Percentiles rank a stretch among this genome's conserved stretches.
phyloP scores from a whole-genome alignment of 92 coral and sea anemone genomes.

The Anthopleura xanthogrammica region DNA sequence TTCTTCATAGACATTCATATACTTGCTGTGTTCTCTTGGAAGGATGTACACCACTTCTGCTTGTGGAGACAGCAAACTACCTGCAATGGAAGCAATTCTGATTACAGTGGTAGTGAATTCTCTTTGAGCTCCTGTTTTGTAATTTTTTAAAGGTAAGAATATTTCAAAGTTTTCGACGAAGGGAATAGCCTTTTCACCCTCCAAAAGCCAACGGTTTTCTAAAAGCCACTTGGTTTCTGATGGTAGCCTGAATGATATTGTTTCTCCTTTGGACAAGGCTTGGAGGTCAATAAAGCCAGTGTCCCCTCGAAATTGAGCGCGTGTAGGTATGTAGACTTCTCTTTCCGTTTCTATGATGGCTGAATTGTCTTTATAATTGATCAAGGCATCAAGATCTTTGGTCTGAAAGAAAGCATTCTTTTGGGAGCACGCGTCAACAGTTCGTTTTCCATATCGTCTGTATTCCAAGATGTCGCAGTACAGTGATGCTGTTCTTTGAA shows the following conservation, averaged over 20 bases:
- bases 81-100: slow-evolving; percentile 16
- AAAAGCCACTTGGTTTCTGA: slow-evolving; percentile 39
- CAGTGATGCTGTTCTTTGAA: slow-evolving; percentile 41
- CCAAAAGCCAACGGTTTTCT: slow-evolving; percentile 34
- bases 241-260: slow-evolving; percentile 48
- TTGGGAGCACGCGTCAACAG: slow-evolving; percentile 37
- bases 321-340: not conserved
- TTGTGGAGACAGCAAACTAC: slow-evolving; percentile 28
- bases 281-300: slow-evolving; percentile 38
- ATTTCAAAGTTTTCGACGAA: slow-evolving; percentile 43
- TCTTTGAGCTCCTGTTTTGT: not conserved
- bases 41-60: slow-evolving; percentile 28
- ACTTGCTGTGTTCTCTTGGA: slow-evolving; percentile 33
- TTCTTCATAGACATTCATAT: slow-evolving; percentile 47
- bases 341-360: slow-evolving; percentile 36
- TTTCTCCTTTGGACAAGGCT: slow-evolving; percentile 39
- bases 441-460: slow-evolving; percentile 29
- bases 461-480: slow-evolving; percentile 56
- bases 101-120: not conserved
- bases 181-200: slow-evolving; percentile 37
- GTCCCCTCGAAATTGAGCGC: too few species aligned
- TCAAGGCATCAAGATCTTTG: slow-evolving; percentile 37
- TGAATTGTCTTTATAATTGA: slow-evolving; percentile 28
- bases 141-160: slow-evolving; percentile 39
- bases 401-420: slow-evolving; percentile 31